Evolutionary conservation across 2,888 invertebrate genomes (phyloP), one percentile per base, ranked within the genome.

Genomic region (Dynastes hyllus): DNA sequence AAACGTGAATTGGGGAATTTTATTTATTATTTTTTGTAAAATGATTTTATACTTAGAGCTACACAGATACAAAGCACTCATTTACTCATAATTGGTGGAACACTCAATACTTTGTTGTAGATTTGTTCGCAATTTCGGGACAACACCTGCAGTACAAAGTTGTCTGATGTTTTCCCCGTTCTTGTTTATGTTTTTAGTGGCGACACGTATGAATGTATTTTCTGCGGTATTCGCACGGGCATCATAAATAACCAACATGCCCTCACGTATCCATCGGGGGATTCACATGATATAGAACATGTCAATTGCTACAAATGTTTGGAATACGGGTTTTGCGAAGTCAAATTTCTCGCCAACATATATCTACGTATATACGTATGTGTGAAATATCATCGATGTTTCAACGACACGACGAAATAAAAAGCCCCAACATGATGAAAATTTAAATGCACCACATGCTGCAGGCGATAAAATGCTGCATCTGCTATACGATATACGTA

Each of bases 201-300:
- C 63, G 73, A 75, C 73, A 75, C 45, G 61, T 75, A 61, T 78
- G 78, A 73, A 78, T 75, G 75, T 71, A 66, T 80, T 79, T 81
- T 78, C 78, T 85, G 83, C 81, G 81, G 83, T 85, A 86, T 85
- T 84, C 86, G 84, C 86, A 84, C 80, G 84, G 85, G 86, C 82
- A 81, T 83, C 84, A 86, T 87, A 87, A 87, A 87, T 87, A 86
- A 87, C 85, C 81, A 82, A 82, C 84, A 84, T 85, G 85, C 84
- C 65, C 84, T 85, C 65, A 55, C 40, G 85, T 86, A 86, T 86
- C 86, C 85, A 87, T 85, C 78, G 77, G 55, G 86, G 86, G 87
- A 87, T 85, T 87, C 82, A 83, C 85, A 85, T 87, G 87, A 87
- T 87, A 86, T 87, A 87, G 86, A 85, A 86, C 87, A 86, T 87